Conservation (phyloP, 2,888 invertebrate genomes). For the Trachelus tabidus region DNA sequence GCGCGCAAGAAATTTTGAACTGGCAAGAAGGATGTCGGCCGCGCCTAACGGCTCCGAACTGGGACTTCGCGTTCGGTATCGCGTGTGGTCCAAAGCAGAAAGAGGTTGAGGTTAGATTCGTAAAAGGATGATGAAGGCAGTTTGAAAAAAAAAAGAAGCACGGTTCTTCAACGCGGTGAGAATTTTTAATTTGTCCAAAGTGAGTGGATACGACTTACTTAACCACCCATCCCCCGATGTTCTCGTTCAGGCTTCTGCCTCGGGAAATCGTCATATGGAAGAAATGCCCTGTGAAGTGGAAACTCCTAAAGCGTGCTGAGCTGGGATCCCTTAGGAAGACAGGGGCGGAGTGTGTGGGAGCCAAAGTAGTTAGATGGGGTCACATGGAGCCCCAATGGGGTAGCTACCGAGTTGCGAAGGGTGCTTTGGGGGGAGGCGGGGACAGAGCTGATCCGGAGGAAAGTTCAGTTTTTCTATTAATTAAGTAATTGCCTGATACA, state of each 20-base stretch:
- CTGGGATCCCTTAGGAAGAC: not conserved
- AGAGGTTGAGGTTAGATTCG: not conserved
- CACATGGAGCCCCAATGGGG: not conserved
- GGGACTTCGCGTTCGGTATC: not conserved
- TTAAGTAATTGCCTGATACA: constrained; percentile 6
- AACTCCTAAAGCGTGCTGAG: not conserved
- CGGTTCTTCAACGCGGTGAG: not conserved
- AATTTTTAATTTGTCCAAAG: constrained; percentile 1
- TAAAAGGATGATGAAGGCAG: not conserved
- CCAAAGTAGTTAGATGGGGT: not conserved
- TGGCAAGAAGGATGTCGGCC: not conserved
- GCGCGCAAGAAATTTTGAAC: not conserved
- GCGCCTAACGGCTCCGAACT: not conserved
- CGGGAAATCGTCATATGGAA: not conserved
- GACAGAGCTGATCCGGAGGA: not conserved
- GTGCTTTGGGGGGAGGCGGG: not conserved
- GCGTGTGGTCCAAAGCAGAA: not conserved
- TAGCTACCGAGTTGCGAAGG: not conserved
- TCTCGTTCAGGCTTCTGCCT: not conserved
- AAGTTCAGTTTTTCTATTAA: constrained; percentile 4
- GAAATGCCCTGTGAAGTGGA: not conserved
- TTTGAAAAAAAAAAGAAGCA: not conserved
- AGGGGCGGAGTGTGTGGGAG: not conserved
- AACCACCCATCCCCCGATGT: not conserved
- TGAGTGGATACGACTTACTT: not conserved